Base-by-base conservation (phyloP, 1,140 invertebrate genomes). In the Pantala flavescens region DNA sequence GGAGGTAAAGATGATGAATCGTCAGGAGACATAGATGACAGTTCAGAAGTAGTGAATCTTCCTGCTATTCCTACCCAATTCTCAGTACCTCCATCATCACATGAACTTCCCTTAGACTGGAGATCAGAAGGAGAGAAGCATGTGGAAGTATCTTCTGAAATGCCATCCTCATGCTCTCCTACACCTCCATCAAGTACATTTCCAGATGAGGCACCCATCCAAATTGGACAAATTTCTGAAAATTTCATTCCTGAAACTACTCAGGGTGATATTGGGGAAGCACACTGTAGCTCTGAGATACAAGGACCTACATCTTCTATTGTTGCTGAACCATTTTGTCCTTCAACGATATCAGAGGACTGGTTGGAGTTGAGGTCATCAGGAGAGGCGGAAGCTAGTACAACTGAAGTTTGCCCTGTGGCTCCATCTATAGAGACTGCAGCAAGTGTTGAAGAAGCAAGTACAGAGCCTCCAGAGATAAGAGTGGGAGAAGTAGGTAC, bases 221-320 rank as follows among this genome's bases (percentile, higher is more conserved):
- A 63, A 21, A 19, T 63, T 19, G 49, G 49, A 63, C 49, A 63
- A 3, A 63, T 63, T 63, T 63, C 49, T 19, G 49, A 63, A 7
- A 63, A 63, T 21, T 63, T 63, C 49, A 63, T 63, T 63, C 49
- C 49, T 63, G 49, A 63, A 63, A 63, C 49, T 63, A 63, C 49
- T 21, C 16, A 63, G n/a, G 16, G n/a, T 63, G 12, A 19, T 63
- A 21, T 63, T 63, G 49, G 49, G 16, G 49, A 63, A 21, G 49
- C 49, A 63, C 49, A 63, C 49, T 63, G 49, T 63, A 63, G 49
- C n/a, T 63, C 49, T 19, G 49, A 63, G 5, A 63, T 12, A 63
- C 14, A 19, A 21, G 49, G 49, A 7, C 49, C 49, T 7, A 63
- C 49, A 16, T 63, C 49, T 5, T 63, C 49, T 63, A 12, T 63